Conservation (phyloP, 2,797 vertebrate species). For the Zalophus californianus region DNA sequence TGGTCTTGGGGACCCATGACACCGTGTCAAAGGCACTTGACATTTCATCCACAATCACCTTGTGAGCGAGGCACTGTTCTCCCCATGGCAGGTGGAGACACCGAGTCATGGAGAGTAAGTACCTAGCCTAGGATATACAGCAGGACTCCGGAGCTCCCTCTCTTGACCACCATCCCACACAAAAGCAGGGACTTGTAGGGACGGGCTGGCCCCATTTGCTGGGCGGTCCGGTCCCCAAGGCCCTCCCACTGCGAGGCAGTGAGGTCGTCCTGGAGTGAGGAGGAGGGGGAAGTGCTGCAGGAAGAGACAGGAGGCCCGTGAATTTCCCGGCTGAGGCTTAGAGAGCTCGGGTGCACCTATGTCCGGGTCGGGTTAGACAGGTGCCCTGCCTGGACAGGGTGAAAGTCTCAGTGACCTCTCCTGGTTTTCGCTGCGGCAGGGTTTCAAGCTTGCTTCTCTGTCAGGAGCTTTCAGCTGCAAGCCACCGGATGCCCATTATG, state of each 20-base stretch:
- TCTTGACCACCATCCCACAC: not conserved
- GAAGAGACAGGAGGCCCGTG: not conserved
- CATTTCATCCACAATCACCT: not conserved
- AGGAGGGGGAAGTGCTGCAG: not conserved
- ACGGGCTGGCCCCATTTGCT: not conserved
- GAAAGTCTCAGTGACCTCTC: not conserved
- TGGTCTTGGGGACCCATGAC: not conserved
- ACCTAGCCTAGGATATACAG: not conserved
- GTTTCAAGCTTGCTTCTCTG: not conserved
- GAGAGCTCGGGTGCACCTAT: not conserved
- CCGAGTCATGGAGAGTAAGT: not conserved
- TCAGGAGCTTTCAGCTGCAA: not conserved
- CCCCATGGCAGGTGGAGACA: not conserved
- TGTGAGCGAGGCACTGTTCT: not conserved
- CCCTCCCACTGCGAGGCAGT: not conserved
- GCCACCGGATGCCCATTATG: not conserved
- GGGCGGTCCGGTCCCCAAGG: not conserved
- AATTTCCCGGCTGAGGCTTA: not conserved
- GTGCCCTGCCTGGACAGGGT: not conserved
- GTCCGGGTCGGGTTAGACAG: not conserved
- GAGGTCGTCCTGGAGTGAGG: not conserved
- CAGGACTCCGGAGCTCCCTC: not conserved
- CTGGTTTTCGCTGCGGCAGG: not conserved
- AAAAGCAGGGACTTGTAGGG: not conserved
- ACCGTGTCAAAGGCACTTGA: not conserved